phyloP scores from a whole-genome alignment of 2,888 invertebrate genomes.

The Meteorus colon region DNA sequence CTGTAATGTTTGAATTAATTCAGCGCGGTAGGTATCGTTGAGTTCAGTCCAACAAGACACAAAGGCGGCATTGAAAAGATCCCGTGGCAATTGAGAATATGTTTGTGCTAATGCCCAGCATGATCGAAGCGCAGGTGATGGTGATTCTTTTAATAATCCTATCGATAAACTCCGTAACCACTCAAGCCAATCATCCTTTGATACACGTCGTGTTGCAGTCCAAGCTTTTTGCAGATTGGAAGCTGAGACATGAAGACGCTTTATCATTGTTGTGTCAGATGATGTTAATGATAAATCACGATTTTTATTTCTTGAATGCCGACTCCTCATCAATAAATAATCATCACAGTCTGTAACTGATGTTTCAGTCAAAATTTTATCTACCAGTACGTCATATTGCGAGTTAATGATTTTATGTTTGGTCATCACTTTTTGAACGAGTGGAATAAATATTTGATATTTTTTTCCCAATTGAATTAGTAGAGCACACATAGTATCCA shows the following conservation, averaged over 20 bases:
- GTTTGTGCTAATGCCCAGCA: conserved; percentile 95
- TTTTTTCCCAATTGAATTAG: conserved; percentile 92
- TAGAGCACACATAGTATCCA: conserved; percentile 93
- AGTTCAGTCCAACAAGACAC: conserved; percentile 99
- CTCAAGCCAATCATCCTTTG: conserved; percentile 99
- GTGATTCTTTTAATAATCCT: conserved; percentile 94
- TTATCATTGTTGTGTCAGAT: conserved; percentile 83
- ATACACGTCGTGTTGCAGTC: conserved; percentile 93
- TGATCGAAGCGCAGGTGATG: conserved; percentile 94
- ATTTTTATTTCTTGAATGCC: conserved; percentile 81
- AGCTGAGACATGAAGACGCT: conserved; percentile 87
- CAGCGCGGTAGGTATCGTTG: conserved; percentile 84
- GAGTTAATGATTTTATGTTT: conserved; percentile 87
- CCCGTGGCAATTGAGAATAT: conserved; percentile 95
- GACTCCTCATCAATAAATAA: conserved; percentile 78
- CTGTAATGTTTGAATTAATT: conserved; percentile 89
- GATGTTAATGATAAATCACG: conserved; percentile 78
- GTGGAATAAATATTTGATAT: conserved; percentile 92
- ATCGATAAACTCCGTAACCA: conserved; percentile 95
- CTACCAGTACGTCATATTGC: conserved; percentile 85
- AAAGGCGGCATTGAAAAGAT: conserved; percentile 98
- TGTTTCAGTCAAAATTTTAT: conserved; percentile 82
- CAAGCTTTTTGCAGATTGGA: conserved; percentile 91
- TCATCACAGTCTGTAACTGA: conserved; percentile 86
- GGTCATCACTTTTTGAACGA: conserved; percentile 88